Conservation (phyloP, 2,113 vertebrate genomes). For the Campylomormyrus tamandua region DNA sequence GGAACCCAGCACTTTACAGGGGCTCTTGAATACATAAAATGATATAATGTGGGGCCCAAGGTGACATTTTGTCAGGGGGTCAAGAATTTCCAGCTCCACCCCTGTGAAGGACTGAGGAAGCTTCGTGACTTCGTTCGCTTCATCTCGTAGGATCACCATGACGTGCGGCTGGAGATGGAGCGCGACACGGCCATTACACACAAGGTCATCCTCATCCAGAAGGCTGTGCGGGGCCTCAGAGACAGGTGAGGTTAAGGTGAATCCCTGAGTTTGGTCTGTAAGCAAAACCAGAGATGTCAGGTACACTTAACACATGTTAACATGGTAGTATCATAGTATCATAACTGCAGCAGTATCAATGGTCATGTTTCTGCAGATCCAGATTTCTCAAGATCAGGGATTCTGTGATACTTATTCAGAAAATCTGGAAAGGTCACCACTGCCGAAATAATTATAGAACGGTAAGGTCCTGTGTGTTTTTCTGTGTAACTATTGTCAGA, state of each 20-base stretch:
- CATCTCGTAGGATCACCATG: slow-evolving; percentile 79
- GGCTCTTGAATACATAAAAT: background rate
- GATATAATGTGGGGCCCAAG: background rate
- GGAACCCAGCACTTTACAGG: background rate
- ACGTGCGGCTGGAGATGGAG: slow-evolving; percentile 95
- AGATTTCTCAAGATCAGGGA: slow-evolving; percentile 86
- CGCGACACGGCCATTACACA: slow-evolving; percentile 93
- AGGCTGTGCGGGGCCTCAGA: slow-evolving; percentile 92
- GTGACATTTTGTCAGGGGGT: background rate
- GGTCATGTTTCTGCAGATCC: slow-evolving; percentile 61
- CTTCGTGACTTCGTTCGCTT: background rate
- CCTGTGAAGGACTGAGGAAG: background rate
- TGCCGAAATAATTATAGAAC: slow-evolving; percentile 81
- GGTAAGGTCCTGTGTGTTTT: slow-evolving; percentile 51
- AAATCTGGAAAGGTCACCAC: slow-evolving; percentile 81
- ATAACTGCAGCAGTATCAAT: background rate
- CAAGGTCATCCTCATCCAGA: slow-evolving; percentile 97
- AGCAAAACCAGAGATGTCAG: background rate
- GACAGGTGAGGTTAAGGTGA: slow-evolving; percentile 67
- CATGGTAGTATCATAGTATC: background rate
- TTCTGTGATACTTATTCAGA: slow-evolving; percentile 82
- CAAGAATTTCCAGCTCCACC: background rate
- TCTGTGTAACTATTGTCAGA: background rate
- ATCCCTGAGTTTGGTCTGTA: background rate
- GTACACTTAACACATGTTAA: background rate